Conservation (phyloP, 2,888 invertebrate genomes). For the Arge pagana region DNA sequence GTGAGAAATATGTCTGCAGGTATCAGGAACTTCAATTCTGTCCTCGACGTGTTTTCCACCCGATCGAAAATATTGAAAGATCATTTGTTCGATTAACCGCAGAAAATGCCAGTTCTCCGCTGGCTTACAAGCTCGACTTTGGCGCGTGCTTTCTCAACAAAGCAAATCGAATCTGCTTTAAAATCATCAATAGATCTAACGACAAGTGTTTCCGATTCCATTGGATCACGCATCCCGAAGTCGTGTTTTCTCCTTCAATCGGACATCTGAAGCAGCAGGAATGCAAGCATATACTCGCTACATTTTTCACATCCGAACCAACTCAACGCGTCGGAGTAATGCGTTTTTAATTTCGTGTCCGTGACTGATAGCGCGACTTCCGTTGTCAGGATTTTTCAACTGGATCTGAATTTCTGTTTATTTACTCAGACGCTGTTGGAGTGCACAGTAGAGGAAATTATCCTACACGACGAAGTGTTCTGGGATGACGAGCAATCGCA, state of each 20-base stretch:
- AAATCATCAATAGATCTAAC: slow-evolving; percentile 56
- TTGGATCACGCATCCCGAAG: slow-evolving; percentile 47
- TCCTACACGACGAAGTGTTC: slow-evolving; percentile 33
- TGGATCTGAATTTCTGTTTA: slow-evolving; percentile 26
- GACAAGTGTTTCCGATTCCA: slow-evolving; percentile 55
- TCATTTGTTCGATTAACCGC: too few species aligned
- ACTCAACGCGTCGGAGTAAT: slow-evolving; percentile 46
- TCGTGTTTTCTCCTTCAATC: slow-evolving; percentile 60
- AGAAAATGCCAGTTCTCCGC: slow-evolving; percentile 1
- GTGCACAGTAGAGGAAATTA: slow-evolving; percentile 39
- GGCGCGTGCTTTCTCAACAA: slow-evolving; percentile 52
- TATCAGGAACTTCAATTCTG: too few species aligned
- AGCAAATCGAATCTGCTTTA: slow-evolving; percentile 53
- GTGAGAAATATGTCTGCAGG: too few species aligned
- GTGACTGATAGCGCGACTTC: not conserved
- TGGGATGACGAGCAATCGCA: slow-evolving; percentile 59
- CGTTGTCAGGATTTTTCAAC: slow-evolving; percentile 38
- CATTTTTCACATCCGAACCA: slow-evolving; percentile 59
- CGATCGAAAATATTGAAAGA: too few species aligned
- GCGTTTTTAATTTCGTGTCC: not conserved
- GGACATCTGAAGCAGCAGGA: slow-evolving; percentile 58
- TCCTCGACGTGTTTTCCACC: too few species aligned
- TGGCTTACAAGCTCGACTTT: slow-evolving; percentile 52
- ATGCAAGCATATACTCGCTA: slow-evolving; percentile 61
- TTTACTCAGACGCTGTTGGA: slow-evolving; percentile 36